phyloP scores from a whole-genome alignment of 2,888 invertebrate species.

The Epinotia nisella region DNA sequence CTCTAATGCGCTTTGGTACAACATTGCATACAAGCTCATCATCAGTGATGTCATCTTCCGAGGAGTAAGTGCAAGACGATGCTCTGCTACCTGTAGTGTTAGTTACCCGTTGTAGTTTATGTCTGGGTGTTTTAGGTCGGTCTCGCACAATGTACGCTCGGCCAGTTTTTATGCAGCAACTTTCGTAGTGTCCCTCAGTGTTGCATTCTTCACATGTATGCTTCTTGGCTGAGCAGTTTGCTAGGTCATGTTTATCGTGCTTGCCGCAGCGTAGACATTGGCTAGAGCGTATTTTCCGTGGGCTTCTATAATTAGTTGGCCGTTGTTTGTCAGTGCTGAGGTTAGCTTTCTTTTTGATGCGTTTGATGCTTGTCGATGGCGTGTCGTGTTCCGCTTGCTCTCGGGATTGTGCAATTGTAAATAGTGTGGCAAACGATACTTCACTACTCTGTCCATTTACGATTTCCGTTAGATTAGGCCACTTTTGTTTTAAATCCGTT shows the following conservation, averaged over 20 bases:
- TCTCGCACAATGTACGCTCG: not conserved
- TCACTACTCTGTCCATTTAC: not conserved
- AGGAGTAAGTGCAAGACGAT: not conserved
- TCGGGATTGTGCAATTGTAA: not conserved
- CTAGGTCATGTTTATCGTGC: not conserved
- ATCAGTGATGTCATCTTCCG: not conserved
- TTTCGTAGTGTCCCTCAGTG: constrained; percentile 12
- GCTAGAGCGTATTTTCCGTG: not conserved
- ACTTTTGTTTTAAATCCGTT: no score
- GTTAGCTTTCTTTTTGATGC: no score
- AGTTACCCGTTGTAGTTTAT: not conserved
- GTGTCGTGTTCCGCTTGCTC: not conserved
- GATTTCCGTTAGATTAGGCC: no score
- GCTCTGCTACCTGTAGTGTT: not conserved
- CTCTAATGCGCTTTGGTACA: not conserved
- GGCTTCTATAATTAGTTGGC: not conserved
- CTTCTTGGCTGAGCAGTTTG: not conserved
- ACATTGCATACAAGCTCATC: no score
- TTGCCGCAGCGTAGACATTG: no score
- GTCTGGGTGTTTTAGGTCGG: not conserved
- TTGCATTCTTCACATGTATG: constrained; percentile 16
- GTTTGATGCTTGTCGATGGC: no score
- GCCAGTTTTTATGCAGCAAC: constrained; percentile 19
- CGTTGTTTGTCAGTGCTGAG: no score
- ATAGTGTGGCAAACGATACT: not conserved